phyloP scores from a whole-genome alignment of 2,113 vertebrate species.

The Noctilio leporinus region DNA sequence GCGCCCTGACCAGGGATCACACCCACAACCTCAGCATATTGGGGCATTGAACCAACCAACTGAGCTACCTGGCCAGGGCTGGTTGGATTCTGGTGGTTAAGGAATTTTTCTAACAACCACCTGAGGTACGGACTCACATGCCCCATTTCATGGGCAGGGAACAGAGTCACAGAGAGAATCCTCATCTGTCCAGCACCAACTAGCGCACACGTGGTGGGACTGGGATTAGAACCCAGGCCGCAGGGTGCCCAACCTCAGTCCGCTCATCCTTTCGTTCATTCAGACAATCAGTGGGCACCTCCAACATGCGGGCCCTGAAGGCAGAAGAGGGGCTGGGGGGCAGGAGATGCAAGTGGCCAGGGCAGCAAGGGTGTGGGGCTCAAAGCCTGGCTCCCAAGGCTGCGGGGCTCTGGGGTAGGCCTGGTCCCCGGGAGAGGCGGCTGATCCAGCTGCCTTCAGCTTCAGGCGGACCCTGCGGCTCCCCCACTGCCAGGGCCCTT shows the following conservation, averaged over 20 bases:
- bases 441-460: background rate
- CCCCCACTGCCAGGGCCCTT: no score
- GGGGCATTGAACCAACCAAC: no score
- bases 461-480: fast-evolving
- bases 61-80: background rate
- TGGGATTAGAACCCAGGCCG: background rate
- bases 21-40: no score
- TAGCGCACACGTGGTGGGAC: fast-evolving
- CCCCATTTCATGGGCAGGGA: background rate
- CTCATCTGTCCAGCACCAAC: background rate
- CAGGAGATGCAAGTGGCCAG: fast-evolving
- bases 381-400: fast-evolving
- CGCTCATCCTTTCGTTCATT: no score
- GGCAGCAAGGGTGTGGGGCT: background rate
- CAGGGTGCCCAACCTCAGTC: background rate
- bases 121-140: background rate
- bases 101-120: background rate
- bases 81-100: background rate
- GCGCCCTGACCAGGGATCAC: no score
- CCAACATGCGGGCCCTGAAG: background rate
- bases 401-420: background rate
- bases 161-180: background rate
- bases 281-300: background rate
- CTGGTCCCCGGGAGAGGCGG: background rate
- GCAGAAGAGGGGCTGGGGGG: background rate